Base-by-base conservation (phyloP, 2,113 vertebrate species). In the Rhineura floridana region DNA sequence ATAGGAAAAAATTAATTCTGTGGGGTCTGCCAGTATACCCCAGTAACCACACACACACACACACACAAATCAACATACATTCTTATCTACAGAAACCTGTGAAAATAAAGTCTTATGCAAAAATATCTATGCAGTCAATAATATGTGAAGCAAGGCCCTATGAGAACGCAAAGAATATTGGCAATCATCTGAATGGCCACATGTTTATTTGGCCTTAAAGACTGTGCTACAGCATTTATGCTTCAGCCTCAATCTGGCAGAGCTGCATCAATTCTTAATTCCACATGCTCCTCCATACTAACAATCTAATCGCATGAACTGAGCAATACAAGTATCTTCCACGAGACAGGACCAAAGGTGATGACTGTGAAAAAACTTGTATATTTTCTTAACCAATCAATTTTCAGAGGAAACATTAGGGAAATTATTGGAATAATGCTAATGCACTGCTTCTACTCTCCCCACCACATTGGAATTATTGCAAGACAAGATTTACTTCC, bases 111-210 rank as follows among this genome's bases (percentile, higher is more conserved):
- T 70, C 0, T 23, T 67, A 52, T 25, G 28, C 39, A 86, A 48
- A 67, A 75, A n/a, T 33, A 8, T n/a, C 65, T 72, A 46, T 42
- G 3, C n/a, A 19, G 0, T n/a, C 46, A 50, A 46, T 55, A 0
- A 73, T 6, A 69, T 2, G 9, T 4, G 76, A 91, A 89, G 50
- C 15, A 84, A 86, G 95, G 94, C 92, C 86, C 86, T 39, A 80
- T 17, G 85, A 86, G 88, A 83, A 92, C 81, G 82, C 42, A 91
- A 86, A 9, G 10, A 76, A 36, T 62, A 69, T 42, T 42, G 42
- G 78, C 91, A 5, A 0, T 3, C 69, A 73, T 10, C 0, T 0
- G 0, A 1, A 65, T 55, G 82, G 85, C 77, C 55, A 52, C n/a
- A 23, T 65, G 39, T 48, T 65, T 48, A 46, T 30, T 78, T 86